Evolutionary conservation across 2,888 invertebrate genomes (phyloP).

Genomic region (Muschampia plurimacula): DNA sequence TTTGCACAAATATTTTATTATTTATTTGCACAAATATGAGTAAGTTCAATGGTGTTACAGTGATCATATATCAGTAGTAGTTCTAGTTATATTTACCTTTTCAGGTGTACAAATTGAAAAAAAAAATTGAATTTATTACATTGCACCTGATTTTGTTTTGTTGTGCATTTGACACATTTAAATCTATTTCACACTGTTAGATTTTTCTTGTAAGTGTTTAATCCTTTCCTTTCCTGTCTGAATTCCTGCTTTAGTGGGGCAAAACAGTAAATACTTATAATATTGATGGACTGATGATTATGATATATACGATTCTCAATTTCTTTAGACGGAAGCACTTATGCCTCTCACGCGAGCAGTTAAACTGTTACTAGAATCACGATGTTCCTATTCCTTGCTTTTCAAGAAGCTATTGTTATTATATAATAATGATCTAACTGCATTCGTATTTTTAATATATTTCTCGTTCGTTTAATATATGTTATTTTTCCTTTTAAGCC

Average conservation of each 20-base stretch:
- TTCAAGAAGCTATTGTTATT: conserved; percentile 54
- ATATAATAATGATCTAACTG: conserved; percentile 52
- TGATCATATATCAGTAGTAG: too few species aligned
- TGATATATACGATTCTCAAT: conserved; percentile 37
- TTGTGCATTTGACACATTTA: too few species aligned
- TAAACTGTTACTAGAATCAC: conserved; percentile 62
- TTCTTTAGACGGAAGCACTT: conserved; percentile 53
- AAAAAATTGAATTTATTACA: too few species aligned
- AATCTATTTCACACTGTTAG: too few species aligned
- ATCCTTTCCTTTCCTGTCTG: neutral
- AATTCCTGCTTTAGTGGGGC: neutral
- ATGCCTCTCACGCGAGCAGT: conserved; percentile 54
- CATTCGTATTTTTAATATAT: conserved; percentile 30
- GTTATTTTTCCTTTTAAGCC: neutral
- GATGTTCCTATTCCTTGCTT: conserved; percentile 54
- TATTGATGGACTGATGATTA: conserved; percentile 10
- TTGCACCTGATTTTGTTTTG: too few species aligned
- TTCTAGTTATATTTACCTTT: neutral
- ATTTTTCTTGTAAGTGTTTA: neutral
- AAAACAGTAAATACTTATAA: neutral
- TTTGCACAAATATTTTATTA: too few species aligned
- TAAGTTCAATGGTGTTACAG: too few species aligned
- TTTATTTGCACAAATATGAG: too few species aligned
- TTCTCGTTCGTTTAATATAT: neutral
- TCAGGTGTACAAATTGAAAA: neutral